Evolutionary conservation across 2,797 vertebrate genomes (phyloP), one percentile per base, ranked within the genome.

Genomic region (Pygocentrus nattereri): DNA sequence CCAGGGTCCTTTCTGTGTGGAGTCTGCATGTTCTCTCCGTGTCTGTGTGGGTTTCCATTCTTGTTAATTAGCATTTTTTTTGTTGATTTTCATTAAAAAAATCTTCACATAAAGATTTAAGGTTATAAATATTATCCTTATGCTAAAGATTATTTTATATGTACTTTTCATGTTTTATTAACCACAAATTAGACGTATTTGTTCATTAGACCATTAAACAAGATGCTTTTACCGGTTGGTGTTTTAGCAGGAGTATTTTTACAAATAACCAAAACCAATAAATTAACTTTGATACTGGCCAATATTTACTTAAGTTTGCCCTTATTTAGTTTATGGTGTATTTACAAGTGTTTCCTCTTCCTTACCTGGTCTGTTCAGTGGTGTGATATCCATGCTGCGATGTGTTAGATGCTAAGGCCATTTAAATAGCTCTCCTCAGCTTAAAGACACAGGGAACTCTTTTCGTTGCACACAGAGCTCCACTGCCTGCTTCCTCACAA

Each of bases 401-500:
- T 44, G n/a, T 49, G 68, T 5, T 50, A 19, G 68, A 27, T 52
- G 5, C 49, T 38, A 38, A 34, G 27, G 5, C 19, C 12, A 38
- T 73, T 34, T 54, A 5, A 23, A 23, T 58, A 23, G 54, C 15
- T 62, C 21, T 77, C n/a, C 44, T 19, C 8, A 71, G n/a, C 23
- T 79, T 44, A 69, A 56, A 75, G 71, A 59, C 31, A 62, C 47
- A 84, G 65, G 65, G 52, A 81, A 44, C 74, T 76, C 56, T 78
- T 89, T 67, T 81, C 47, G 84, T 84, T 88, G 62, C 80, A 82
- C 76, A 83, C 85, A 89, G 86, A 91, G 83, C 85, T 90, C 59
- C 86, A 87, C 64, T 87, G 75, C 81, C 85, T 91, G 89, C 87
- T 76, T 89, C 87, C 85, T 79, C 79, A 79, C 76, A 86, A 87